These are phyloP conservation scores for Pollenia labialis DNA, from an alignment of 2,888 invertebrate species.

Conservation along the genomic window DNA sequence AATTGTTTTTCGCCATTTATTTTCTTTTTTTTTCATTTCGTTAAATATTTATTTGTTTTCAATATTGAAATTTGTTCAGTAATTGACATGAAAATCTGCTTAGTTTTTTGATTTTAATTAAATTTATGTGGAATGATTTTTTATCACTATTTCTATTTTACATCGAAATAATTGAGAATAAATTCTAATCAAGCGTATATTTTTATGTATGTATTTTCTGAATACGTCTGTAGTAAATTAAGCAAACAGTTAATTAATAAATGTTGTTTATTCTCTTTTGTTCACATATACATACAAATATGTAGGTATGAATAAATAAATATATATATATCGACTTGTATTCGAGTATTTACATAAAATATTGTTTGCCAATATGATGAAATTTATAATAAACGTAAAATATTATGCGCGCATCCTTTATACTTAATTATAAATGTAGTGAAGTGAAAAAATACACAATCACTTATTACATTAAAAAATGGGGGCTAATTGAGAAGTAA, in stretches of 20 bases:
- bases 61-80: conserved; percentile 31
- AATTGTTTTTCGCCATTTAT: conserved; percentile 27
- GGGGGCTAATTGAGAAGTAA: background rate
- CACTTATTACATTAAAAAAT: background rate
- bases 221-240: conserved; percentile 30
- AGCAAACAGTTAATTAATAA: conserved; percentile 56
- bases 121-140: conserved; percentile 43
- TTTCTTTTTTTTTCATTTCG: conserved; percentile 19
- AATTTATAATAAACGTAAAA: conserved; percentile 27
- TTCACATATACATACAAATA: background rate
- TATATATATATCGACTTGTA: background rate
- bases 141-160: conserved; percentile 1
- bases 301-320: background rate
- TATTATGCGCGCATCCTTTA: conserved; percentile 24
- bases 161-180: conserved; percentile 10
- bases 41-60: conserved; percentile 11
- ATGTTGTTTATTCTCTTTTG: conserved; percentile 32
- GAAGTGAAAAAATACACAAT: background rate
- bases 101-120: conserved; percentile 57
- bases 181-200: conserved; percentile 51
- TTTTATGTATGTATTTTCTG: background rate
- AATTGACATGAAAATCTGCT: conserved; percentile 56
- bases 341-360: background rate
- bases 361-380: background rate
- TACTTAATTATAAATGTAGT: conserved; percentile 30